phyloP scores from a whole-genome alignment of 2,797 vertebrate genomes.

The Phoxinus dragarum region DNA sequence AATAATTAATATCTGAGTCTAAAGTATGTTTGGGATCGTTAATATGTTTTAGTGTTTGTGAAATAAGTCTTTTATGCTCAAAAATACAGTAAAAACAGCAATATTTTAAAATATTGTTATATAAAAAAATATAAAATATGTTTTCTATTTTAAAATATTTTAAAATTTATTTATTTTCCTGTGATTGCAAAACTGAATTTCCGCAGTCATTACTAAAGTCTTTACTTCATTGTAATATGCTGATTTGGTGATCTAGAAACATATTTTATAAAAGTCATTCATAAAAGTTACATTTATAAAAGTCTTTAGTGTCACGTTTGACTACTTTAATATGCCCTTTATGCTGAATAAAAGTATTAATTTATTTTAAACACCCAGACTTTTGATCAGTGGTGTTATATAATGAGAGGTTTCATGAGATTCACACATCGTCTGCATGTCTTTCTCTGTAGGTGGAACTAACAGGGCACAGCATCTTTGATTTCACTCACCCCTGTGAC shows the following conservation, averaged over 20 bases:
- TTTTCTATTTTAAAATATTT: background rate
- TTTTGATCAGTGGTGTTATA: background rate
- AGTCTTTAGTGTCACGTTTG: background rate
- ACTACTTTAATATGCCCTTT: background rate
- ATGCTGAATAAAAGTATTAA: background rate
- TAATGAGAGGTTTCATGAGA: background rate
- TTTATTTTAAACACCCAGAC: background rate
- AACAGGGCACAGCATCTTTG: slow-evolving; percentile 98
- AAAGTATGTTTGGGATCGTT: background rate
- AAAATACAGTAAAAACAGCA: background rate
- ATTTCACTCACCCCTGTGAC: slow-evolving; percentile 98
- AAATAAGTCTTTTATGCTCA: background rate
- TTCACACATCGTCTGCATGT: background rate
- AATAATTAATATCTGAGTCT: background rate
- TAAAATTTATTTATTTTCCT: background rate
- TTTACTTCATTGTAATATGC: background rate
- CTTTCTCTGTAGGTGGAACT: slow-evolving; percentile 87
- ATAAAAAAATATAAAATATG: background rate
- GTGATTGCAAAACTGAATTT: background rate
- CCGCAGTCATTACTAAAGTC: background rate
- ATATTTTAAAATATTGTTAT: background rate
- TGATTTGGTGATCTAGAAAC: background rate
- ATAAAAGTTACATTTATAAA: background rate
- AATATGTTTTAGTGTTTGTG: background rate
- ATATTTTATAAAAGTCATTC: background rate